phyloP scores from a whole-genome alignment of 1,140 invertebrate genomes.

The Drosophila ambigua region DNA sequence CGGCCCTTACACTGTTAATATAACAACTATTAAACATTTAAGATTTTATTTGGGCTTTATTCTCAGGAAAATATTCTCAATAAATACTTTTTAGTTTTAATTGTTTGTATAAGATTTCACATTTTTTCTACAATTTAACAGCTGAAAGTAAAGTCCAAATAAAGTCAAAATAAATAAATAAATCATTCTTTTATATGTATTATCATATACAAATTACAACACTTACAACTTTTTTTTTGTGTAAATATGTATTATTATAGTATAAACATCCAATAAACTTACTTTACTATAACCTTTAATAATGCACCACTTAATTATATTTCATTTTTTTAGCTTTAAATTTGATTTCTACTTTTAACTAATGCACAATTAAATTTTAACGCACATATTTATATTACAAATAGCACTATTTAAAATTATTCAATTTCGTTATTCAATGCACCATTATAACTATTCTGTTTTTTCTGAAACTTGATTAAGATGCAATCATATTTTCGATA shows the following conservation, averaged over 20 bases:
- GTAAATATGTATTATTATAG: constrained; percentile 42
- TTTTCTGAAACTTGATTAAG: constrained; percentile 23
- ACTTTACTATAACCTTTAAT: constrained; percentile 25
- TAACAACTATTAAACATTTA: neutral
- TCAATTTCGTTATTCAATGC: constrained; percentile 9
- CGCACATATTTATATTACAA: constrained; percentile 12
- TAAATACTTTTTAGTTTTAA: neutral
- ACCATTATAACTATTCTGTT: constrained; percentile 6
- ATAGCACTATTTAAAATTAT: constrained; percentile 13
- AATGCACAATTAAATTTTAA: constrained; percentile 4
- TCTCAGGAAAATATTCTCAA: neutral
- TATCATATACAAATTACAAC: no score
- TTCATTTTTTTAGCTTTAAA: neutral
- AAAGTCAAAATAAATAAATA: neutral
- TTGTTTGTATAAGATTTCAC: neutral
- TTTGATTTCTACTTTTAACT: neutral
- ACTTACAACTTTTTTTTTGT: neutral
- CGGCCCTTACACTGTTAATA: neutral
- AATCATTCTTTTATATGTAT: neutral
- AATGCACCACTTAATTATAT: constrained; percentile 3
- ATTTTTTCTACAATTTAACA: neutral
- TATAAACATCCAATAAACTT: constrained; percentile 4
- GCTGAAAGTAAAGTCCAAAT: neutral
- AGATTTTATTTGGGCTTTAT: neutral
- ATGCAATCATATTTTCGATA: constrained; percentile 56